These are phyloP conservation scores for Galendromus occidentalis DNA, from an alignment of 1,140 invertebrate species.

Conservation along the genomic window DNA sequence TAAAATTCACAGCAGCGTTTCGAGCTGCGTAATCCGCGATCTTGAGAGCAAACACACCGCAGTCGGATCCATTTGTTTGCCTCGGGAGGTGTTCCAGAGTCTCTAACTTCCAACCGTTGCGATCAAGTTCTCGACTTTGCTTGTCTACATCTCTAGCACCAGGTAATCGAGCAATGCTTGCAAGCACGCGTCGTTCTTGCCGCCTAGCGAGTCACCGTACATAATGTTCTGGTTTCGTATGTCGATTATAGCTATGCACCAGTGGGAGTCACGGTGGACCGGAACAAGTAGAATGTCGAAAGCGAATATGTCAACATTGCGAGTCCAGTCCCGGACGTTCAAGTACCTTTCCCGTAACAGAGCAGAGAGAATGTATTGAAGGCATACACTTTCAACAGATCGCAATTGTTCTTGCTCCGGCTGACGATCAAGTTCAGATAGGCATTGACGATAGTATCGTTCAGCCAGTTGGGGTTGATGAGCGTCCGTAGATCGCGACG, in stretches of 20 bases:
- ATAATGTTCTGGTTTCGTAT: constrained; percentile 50
- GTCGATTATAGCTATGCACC: constrained; percentile 87
- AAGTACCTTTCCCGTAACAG: constrained; percentile 47
- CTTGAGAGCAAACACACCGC: constrained; percentile 89
- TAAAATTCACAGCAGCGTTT: constrained; percentile 45
- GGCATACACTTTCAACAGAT: constrained; percentile 48
- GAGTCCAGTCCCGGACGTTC: constrained; percentile 62
- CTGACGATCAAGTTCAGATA: constrained; percentile 67
- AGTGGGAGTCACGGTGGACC: constrained; percentile 81
- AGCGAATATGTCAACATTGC: constrained; percentile 68
- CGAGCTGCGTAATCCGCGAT: constrained; percentile 78
- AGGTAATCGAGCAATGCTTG: constrained; percentile 50
- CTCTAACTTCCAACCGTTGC: constrained; percentile 44
- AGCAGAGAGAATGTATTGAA: constrained; percentile 93
- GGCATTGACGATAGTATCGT: constrained; percentile 88
- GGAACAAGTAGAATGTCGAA: constrained; percentile 66
- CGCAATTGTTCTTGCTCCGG: constrained; percentile 38
- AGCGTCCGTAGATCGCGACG: constrained; percentile 56
- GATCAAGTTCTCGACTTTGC: constrained; percentile 49
- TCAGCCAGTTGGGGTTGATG: constrained; percentile 63
- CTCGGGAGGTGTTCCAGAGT: constrained; percentile 59
- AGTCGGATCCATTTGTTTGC: constrained; percentile 94
- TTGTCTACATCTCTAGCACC: constrained; percentile 67
- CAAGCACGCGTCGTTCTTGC: constrained; percentile 49
- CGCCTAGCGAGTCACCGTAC: constrained; percentile 86